These are phyloP conservation scores for Petroica traversi DNA, from an alignment of 2,113 vertebrate genomes.

Conservation along the genomic window DNA sequence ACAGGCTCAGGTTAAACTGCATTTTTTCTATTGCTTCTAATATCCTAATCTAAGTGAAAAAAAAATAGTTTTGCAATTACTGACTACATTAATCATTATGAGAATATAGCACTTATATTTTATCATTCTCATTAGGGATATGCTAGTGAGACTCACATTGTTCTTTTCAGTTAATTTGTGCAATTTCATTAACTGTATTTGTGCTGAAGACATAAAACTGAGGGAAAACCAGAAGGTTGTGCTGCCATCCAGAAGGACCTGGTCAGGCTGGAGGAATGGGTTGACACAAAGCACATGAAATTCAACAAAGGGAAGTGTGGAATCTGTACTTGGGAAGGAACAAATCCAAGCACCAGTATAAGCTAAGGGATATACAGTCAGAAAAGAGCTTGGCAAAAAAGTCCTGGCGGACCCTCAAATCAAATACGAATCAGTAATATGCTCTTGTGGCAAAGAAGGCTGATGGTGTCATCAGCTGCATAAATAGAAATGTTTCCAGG, in stretches of 20 bases:
- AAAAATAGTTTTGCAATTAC: not conserved
- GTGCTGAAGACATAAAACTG: not conserved
- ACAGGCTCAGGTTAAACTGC: not conserved
- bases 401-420: not conserved
- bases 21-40: not conserved
- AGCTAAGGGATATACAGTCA: not conserved
- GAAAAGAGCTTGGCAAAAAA: not conserved
- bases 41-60: not conserved
- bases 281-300: not conserved
- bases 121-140: not conserved
- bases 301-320: not conserved
- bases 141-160: not conserved
- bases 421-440: not conserved
- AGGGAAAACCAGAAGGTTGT: accelerated
- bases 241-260: not conserved
- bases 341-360: accelerated
- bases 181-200: not conserved
- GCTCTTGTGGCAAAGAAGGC: not conserved
- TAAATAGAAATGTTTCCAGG: not conserved
- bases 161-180: not conserved
- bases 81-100: not conserved
- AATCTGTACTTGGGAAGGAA: not conserved
- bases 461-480: not conserved
- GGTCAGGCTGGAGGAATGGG: not conserved
- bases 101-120: not conserved